Conservation (phyloP, 2,888 invertebrate species). For the Campoplex capitator region DNA sequence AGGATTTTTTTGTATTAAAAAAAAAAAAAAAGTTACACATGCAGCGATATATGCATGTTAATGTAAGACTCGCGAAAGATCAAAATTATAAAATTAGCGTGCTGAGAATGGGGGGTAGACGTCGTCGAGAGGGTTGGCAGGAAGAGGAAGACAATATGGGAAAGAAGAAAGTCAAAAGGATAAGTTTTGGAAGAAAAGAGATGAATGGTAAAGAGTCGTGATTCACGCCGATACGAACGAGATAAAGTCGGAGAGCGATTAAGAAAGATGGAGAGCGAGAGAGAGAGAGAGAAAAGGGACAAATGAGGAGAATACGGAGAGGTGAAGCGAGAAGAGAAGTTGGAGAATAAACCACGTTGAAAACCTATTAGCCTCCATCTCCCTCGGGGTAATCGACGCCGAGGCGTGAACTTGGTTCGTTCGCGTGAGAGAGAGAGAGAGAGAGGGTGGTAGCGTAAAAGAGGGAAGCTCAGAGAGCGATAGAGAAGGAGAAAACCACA, state of each 20-base stretch:
- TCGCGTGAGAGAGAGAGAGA: slow-evolving; percentile 42
- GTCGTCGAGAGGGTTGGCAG: neutral
- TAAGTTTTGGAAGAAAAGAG: neutral
- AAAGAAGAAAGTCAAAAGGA: neutral
- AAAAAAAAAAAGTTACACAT: neutral
- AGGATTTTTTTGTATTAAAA: too few relatives aligned
- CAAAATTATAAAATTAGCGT: slow-evolving; percentile 46
- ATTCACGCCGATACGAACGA: slow-evolving; percentile 18
- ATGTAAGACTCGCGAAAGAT: slow-evolving; percentile 16
- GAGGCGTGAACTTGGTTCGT: slow-evolving; percentile 54
- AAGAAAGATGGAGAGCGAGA: neutral
- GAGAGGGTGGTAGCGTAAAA: slow-evolving; percentile 38
- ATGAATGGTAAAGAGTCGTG: slow-evolving; percentile 32
- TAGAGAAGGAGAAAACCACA: slow-evolving; percentile 57
- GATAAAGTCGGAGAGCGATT: neutral
- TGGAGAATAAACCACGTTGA: slow-evolving; percentile 60
- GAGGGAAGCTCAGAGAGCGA: slow-evolving; percentile 28
- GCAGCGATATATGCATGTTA: neutral
- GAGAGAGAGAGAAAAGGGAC: neutral
- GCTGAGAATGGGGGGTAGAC: slow-evolving; percentile 29
- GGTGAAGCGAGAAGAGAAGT: slow-evolving; percentile 16
- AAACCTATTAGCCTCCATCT: slow-evolving; percentile 73
- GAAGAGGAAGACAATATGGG: neutral
- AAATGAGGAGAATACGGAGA: neutral
- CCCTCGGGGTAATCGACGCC: slow-evolving; percentile 72